A percentile compares a stretch with the other conserved stretches of the same genome.
These are phyloP conservation scores for Phalera bucephala DNA, from an alignment of 2,888 invertebrate species.

Conservation along the genomic window DNA sequence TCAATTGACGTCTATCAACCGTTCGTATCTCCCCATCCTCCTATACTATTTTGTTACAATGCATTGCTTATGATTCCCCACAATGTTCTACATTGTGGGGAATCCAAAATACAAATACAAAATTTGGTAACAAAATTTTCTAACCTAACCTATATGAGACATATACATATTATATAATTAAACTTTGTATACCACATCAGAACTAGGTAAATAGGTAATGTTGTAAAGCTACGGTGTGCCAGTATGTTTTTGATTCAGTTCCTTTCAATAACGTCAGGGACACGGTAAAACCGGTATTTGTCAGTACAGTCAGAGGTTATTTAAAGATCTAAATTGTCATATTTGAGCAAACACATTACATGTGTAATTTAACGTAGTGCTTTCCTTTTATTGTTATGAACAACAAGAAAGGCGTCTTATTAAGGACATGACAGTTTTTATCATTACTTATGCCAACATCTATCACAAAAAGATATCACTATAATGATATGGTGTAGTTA, in stretches of 20 bases:
- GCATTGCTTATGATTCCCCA: conserved; percentile 3
- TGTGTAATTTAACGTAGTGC: too few species aligned
- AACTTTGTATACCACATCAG: background rate
- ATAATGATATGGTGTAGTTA: too few species aligned
- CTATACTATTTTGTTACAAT: conserved; percentile 8
- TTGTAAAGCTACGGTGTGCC: background rate
- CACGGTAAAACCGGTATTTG: background rate
- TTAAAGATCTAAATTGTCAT: background rate
- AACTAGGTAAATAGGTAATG: background rate
- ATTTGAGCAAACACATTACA: too few species aligned
- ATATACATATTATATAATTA: background rate
- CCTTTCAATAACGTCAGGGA: background rate
- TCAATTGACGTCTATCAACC: conserved; percentile 64
- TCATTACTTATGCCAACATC: conserved; percentile 4
- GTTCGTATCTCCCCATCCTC: conserved; percentile 30
- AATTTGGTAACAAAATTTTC: too few species aligned
- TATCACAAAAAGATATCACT: conserved; percentile 9
- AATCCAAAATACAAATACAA: too few species aligned
- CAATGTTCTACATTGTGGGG: too few species aligned
- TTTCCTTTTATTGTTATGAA: background rate
- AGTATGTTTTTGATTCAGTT: background rate
- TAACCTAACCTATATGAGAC: background rate
- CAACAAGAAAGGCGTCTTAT: background rate
- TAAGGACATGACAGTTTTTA: conserved; percentile 3
- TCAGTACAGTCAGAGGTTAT: background rate